Conservation (phyloP, 2,888 invertebrate species). For the Invenusta paracnida region DNA sequence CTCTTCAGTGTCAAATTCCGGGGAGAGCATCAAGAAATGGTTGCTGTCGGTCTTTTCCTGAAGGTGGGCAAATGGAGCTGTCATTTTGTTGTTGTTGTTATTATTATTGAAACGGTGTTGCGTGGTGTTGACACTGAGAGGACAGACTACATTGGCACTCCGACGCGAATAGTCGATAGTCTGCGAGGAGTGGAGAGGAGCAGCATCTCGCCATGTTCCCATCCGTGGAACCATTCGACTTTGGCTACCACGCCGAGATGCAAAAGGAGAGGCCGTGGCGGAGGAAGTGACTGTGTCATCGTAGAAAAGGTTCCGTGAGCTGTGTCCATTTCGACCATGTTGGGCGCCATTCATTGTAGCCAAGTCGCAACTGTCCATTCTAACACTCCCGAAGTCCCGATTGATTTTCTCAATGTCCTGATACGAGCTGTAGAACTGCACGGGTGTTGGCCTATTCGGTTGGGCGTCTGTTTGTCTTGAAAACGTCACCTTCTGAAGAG, state of each 20-base stretch:
- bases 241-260: neutral
- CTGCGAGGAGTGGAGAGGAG: neutral
- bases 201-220: slow-evolving; percentile 56
- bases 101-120: neutral
- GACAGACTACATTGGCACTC: neutral
- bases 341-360: too few species aligned
- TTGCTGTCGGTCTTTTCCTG: too few species aligned
- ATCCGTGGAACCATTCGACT: slow-evolving; percentile 53
- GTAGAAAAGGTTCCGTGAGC: neutral
- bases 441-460: neutral
- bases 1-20: neutral
- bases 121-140: neutral
- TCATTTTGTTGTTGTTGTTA: neutral
- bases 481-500: neutral
- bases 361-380: neutral
- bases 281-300: neutral
- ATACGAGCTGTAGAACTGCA: neutral
- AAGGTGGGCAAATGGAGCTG: neutral
- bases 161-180: neutral
- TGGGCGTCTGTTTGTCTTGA: neutral
- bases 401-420: neutral
- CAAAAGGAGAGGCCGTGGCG: neutral
- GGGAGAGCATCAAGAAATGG: too few species aligned
- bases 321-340: neutral
- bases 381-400: neutral